A percentile compares a stretch with the other conserved stretches of the same genome.
Evolutionary conservation across 2,888 invertebrate species (phyloP).

Genomic region (Listrodromus nycthemerus): DNA sequence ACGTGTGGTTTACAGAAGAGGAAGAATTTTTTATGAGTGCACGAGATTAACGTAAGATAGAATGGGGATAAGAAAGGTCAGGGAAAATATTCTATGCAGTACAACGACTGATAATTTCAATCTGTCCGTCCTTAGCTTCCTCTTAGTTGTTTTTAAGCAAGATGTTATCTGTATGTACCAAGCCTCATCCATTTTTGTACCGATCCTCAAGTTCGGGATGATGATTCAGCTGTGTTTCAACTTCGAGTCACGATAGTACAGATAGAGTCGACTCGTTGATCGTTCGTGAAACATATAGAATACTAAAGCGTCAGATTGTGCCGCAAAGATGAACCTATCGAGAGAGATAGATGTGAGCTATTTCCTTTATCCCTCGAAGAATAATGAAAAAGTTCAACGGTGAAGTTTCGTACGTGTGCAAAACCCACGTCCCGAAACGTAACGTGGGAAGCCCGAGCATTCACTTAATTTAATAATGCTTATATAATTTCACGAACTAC

Average conservation of each 20-base stretch:
- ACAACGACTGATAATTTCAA: too few relatives aligned
- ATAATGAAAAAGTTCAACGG: constrained; percentile 1
- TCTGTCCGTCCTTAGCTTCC: too few relatives aligned
- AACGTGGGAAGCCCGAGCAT: too few relatives aligned
- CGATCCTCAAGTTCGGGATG: constrained; percentile 26
- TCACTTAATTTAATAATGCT: neutral
- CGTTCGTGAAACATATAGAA: neutral
- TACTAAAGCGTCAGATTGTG: neutral
- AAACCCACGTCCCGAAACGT: neutral
- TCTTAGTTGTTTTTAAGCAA: too few relatives aligned
- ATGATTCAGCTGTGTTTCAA: constrained; percentile 21
- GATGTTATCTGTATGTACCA: too few relatives aligned
- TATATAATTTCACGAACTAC: neutral
- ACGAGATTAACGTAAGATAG: too few relatives aligned
- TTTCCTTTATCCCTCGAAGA: constrained; percentile 8
- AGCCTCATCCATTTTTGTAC: constrained; percentile 35
- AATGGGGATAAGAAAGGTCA: too few relatives aligned
- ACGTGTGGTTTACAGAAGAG: too few relatives aligned
- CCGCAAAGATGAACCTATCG: neutral
- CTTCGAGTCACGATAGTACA: constrained; percentile 15
- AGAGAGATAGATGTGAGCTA: neutral
- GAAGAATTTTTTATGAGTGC: too few relatives aligned
- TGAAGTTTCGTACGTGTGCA: neutral
- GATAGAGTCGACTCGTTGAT: constrained; percentile 8
- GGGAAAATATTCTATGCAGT: too few relatives aligned